Percentiles rank a stretch among this genome's conserved stretches.
Evolutionary conservation across 2,888 invertebrate genomes (phyloP).

Genomic region (Drosophila suboccidentalis): DNA sequence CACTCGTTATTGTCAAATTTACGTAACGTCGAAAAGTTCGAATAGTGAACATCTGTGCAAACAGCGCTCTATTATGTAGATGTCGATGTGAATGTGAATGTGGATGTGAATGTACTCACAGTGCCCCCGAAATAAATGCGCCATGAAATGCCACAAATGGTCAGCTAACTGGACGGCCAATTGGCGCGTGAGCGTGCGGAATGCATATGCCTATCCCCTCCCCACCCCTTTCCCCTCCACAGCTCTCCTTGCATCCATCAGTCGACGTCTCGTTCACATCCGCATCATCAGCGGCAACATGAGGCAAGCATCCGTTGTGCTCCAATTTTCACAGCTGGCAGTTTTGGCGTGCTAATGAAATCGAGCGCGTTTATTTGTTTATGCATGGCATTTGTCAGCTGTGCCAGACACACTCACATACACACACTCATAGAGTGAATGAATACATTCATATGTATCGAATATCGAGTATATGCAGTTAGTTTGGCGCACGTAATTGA

Average conservation of each 20-base stretch:
- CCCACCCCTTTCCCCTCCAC: neutral
- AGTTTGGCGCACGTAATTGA: conserved; percentile 59
- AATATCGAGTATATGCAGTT: conserved; percentile 15
- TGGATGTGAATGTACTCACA: conserved; percentile 6
- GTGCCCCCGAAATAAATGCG: conserved; percentile 31
- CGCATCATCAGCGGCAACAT: conserved; percentile 38
- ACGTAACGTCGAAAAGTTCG: conserved; percentile 61
- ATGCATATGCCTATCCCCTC: conserved; percentile 40
- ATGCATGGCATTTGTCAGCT: conserved; percentile 72
- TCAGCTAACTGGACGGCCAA: conserved; percentile 41
- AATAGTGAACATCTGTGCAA: conserved; percentile 82
- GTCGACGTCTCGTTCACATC: conserved; percentile 30
- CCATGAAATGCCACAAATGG: conserved; percentile 56
- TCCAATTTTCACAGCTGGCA: conserved; percentile 71
- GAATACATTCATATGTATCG: conserved; percentile 17
- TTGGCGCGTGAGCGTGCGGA: conserved; percentile 58
- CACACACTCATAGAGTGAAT: conserved; percentile 9
- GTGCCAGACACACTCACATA: conserved; percentile 18
- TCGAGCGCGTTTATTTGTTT: conserved; percentile 78
- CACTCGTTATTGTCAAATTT: conserved; percentile 68
- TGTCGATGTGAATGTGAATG: neutral
- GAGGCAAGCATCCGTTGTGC: conserved; percentile 46
- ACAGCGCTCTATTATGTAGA: conserved; percentile 41
- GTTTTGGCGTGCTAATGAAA: conserved; percentile 73
- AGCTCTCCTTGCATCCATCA: neutral